Base-by-base conservation (phyloP, 2,888 invertebrate species). In the Pediacus dermestoides region DNA sequence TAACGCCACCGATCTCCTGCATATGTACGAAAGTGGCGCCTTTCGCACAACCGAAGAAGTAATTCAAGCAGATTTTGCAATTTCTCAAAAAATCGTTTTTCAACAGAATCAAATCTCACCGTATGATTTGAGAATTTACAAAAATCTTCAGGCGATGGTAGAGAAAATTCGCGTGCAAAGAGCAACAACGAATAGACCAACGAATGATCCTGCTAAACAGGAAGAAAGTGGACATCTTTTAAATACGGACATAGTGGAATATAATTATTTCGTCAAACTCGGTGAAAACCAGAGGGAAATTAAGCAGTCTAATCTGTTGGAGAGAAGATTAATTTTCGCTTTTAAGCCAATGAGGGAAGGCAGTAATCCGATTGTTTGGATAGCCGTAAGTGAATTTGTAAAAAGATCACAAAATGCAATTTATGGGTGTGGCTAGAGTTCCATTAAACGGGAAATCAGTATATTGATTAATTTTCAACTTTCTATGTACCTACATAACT, bases 281-380 rank as follows among this genome's bases (percentile, higher is more conserved):
- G 21, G 21, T 7, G 21, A 18, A 18, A 18, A 18, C n/a, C 21
- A 18, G 21, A 6, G 21, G 21, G 21, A 18, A 18, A n/a, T n/a
- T n/a, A n/a, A n/a, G n/a, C n/a, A n/a, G n/a, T n/a, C n/a, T n/a
- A n/a, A n/a, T 18, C 6, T 18, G 6, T 18, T 18, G n/a, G 21
- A 18, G n/a, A 6, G 21, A 18, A 18, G 21, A n/a, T 18, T 18
- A 18, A 18, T 18, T 18, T 18, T 18, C n/a, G 21, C 21, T 18
- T 18, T 18, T n/a, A 18, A 18, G 6, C n/a, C 21, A 6, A 18
- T 18, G 21, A n/a, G n/a, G n/a, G n/a, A n/a, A n/a, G n/a, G n/a
- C n/a, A n/a, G n/a, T n/a, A n/a, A n/a, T n/a, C n/a, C n/a, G n/a
- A n/a, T n/a, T n/a, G n/a, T n/a, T n/a, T n/a, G n/a, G n/a, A n/a